Percentiles rank a stretch among this genome's conserved stretches.
These are phyloP conservation scores for Halcyon chelicuti DNA, from an alignment of 2,797 vertebrate genomes.

Conservation along the genomic window DNA sequence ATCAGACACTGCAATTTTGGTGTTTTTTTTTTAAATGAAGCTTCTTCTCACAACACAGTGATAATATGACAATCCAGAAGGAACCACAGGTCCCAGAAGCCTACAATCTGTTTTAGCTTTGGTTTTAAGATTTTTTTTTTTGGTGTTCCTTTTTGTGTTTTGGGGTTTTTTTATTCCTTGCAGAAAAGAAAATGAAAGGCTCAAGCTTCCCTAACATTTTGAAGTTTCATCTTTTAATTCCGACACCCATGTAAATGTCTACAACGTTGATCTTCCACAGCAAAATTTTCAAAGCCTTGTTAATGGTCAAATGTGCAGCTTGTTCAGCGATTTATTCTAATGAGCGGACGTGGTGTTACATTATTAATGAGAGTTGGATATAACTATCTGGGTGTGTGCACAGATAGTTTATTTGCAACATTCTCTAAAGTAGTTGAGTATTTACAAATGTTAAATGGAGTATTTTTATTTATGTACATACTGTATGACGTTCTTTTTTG, in stretches of 20 bases:
- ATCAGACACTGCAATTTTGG: slow-evolving; percentile 56
- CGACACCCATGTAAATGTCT: slow-evolving; percentile 82
- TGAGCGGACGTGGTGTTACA: slow-evolving; percentile 90
- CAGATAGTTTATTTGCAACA: slow-evolving; percentile 90
- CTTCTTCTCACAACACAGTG: slow-evolving; percentile 63
- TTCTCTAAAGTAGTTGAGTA: slow-evolving; percentile 93
- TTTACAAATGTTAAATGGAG: slow-evolving; percentile 95
- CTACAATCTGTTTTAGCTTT: slow-evolving; percentile 42
- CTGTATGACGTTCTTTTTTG: slow-evolving; percentile 93
- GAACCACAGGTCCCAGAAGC: slow-evolving; percentile 68
- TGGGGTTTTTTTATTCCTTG: neutral
- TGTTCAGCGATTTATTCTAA: slow-evolving; percentile 86
- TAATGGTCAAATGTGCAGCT: slow-evolving; percentile 88
- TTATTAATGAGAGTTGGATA: slow-evolving; percentile 82
- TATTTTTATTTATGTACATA: slow-evolving; percentile 99
- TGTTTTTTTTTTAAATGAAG: slow-evolving; percentile 63
- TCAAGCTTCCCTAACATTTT: slow-evolving; percentile 78
- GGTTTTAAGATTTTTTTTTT: neutral
- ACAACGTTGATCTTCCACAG: slow-evolving; percentile 84
- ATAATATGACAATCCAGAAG: slow-evolving; percentile 78
- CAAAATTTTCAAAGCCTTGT: slow-evolving; percentile 86
- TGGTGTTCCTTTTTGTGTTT: neutral
- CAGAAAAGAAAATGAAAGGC: slow-evolving; percentile 73
- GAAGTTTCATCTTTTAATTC: slow-evolving; percentile 80
- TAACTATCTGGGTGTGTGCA: slow-evolving; percentile 84